These are phyloP conservation scores for Leucophora obtusa DNA, from an alignment of 2,888 invertebrate species.

Conservation along the genomic window DNA sequence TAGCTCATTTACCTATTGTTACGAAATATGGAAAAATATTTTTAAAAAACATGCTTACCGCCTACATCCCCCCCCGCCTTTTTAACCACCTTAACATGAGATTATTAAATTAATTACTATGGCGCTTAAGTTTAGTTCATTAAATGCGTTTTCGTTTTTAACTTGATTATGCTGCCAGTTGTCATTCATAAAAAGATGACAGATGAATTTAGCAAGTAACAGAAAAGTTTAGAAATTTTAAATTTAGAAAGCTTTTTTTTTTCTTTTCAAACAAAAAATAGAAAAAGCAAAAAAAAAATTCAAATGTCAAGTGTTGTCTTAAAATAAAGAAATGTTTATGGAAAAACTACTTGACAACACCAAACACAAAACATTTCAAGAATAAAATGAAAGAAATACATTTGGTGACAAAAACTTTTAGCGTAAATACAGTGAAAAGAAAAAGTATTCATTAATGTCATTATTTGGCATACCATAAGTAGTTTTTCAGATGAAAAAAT, in stretches of 20 bases:
- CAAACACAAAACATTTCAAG: slow-evolving; percentile 3
- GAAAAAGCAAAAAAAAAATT: not conserved
- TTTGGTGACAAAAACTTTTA: slow-evolving; percentile 54
- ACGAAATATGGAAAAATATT: no score
- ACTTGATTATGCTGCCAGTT: not conserved
- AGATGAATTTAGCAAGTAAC: not conserved
- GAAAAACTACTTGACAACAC: not conserved
- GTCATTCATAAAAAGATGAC: not conserved
- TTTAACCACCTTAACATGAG: no score
- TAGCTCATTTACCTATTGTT: no score
- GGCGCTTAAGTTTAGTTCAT: no score
- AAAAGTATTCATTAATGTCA: no score
- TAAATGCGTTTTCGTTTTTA: not conserved
- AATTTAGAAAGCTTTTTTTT: not conserved
- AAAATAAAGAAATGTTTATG: slow-evolving; percentile 9
- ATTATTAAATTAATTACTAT: no score
- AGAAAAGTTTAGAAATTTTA: not conserved
- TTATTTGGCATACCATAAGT: no score
- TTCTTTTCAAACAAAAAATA: not conserved
- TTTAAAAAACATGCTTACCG: no score
- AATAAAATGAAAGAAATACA: slow-evolving; percentile 33
- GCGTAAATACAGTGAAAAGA: no score
- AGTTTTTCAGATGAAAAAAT: no score
- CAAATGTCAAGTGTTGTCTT: slow-evolving; percentile 29
- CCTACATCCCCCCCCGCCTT: no score